A percentile compares a stretch with the other conserved stretches of the same genome.
Evolutionary conservation across 2,888 invertebrate genomes (phyloP).

Genomic region (Ecdyonurus torrentis): DNA sequence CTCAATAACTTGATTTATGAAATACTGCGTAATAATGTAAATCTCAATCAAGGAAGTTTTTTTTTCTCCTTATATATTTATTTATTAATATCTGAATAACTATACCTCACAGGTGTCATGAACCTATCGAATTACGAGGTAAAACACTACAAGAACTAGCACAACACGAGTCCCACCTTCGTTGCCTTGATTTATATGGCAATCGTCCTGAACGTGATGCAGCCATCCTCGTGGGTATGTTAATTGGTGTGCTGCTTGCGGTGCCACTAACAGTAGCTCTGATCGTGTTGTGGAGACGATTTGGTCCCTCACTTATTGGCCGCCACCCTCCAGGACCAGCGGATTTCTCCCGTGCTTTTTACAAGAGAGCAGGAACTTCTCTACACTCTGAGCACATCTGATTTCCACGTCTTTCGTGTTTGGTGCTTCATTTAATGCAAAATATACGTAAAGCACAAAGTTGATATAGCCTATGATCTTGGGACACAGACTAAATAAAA

Average conservation of each 20-base stretch:
- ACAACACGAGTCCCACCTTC: constrained; percentile 35
- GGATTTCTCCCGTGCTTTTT: constrained; percentile 49
- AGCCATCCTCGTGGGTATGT: constrained; percentile 38
- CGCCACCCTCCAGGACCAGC: constrained; percentile 29
- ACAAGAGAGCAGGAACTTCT: constrained; percentile 40
- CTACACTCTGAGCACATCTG: background rate
- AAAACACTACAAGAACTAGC: constrained; percentile 39
- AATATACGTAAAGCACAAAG: too few relatives aligned
- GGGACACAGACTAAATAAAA: too few relatives aligned
- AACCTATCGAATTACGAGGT: constrained; percentile 45
- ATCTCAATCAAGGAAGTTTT: too few relatives aligned
- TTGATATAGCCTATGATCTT: too few relatives aligned
- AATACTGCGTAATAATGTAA: too few relatives aligned
- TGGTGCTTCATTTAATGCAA: too few relatives aligned
- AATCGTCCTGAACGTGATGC: constrained; percentile 49
- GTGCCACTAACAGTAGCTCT: constrained; percentile 45
- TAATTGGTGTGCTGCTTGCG: constrained; percentile 40
- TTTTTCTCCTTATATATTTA: too few relatives aligned
- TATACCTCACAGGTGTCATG: constrained; percentile 45
- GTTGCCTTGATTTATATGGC: constrained; percentile 47
- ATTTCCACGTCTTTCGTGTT: background rate
- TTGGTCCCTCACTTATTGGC: background rate
- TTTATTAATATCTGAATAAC: too few relatives aligned
- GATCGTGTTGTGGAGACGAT: constrained; percentile 39
- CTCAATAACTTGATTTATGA: too few relatives aligned